Percentiles rank a stretch among this genome's conserved stretches.
phyloP scores from a whole-genome alignment of 1,140 invertebrate genomes.

The Leguminivora glycinivorella region DNA sequence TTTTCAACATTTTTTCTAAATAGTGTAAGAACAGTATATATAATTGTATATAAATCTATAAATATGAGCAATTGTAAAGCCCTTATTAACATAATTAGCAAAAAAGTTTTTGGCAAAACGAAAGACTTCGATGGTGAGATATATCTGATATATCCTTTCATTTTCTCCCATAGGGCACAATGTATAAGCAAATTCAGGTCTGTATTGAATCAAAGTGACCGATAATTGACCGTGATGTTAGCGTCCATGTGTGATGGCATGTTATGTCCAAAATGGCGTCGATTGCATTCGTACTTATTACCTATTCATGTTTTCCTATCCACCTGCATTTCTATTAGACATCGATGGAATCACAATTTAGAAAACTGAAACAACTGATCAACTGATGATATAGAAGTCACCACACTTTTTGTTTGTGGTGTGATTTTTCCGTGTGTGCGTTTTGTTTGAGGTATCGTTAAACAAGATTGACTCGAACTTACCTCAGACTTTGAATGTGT shows the following conservation, averaged over 20 bases:
- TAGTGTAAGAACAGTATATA: no score
- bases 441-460: conserved; percentile 5
- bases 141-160: conserved; percentile 54
- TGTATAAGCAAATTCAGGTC: conserved; percentile 80
- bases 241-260: conserved; percentile 41
- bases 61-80: neutral
- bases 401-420: conserved; percentile 10
- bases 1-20: neutral
- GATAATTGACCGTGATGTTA: conserved; percentile 56
- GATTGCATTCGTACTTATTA: conserved; percentile 19
- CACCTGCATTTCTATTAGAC: conserved; percentile 18
- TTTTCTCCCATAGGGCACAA: conserved; percentile 76
- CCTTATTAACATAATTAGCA: neutral
- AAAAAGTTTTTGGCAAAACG: neutral
- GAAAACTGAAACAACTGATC: neutral
- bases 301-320: conserved; percentile 9
- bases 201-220: conserved; percentile 59
- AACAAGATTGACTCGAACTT: neutral
- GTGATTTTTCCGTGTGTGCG: conserved; percentile 8
- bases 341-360: conserved; percentile 15
- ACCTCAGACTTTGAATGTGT: conserved; percentile 14
- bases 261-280: conserved; percentile 14
- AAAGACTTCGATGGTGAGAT: neutral
- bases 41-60: neutral
- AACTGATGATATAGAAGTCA: neutral